Conservation (phyloP, 2,797 vertebrate species). For the Arrhamphus sclerolepis region DNA sequence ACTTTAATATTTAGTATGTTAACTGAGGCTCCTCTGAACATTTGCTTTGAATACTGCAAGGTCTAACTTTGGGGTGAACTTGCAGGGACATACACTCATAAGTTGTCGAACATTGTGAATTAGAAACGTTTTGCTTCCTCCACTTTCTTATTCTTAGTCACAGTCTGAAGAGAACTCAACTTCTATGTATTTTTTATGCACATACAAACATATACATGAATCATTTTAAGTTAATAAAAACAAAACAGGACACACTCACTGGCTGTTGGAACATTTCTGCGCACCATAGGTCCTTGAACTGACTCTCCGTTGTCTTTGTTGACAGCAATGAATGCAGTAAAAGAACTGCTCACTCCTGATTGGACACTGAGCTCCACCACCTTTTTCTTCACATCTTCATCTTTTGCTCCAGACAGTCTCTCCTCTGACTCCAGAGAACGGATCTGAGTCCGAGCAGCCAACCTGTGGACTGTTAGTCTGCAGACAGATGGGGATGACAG, state of each 20-base stretch:
- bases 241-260: conserved; percentile 41
- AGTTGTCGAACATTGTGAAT: too few relatives aligned
- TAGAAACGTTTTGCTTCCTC: too few relatives aligned
- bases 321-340: conserved; percentile 82
- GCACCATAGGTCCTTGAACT: conserved; percentile 69
- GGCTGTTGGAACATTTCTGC: conserved; percentile 52
- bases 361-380: conserved; percentile 81
- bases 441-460: conserved; percentile 79
- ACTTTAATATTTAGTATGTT: too few relatives aligned
- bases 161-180: too few relatives aligned
- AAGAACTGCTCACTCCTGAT: conserved; percentile 82
- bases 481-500: background rate
- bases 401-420: background rate
- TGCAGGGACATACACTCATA: too few relatives aligned
- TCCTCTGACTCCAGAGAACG: conserved; percentile 72
- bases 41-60: too few relatives aligned
- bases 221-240: too few relatives aligned
- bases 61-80: too few relatives aligned
- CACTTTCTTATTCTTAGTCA: too few relatives aligned
- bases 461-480: conserved; percentile 79
- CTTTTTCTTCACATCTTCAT: conserved; percentile 56
- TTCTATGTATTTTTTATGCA: too few relatives aligned
- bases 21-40: too few relatives aligned
- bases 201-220: too few relatives aligned
- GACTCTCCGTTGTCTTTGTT: conserved; percentile 64